Conservation (phyloP, 2,888 invertebrate genomes). For the Patella ulyssiponensis region DNA sequence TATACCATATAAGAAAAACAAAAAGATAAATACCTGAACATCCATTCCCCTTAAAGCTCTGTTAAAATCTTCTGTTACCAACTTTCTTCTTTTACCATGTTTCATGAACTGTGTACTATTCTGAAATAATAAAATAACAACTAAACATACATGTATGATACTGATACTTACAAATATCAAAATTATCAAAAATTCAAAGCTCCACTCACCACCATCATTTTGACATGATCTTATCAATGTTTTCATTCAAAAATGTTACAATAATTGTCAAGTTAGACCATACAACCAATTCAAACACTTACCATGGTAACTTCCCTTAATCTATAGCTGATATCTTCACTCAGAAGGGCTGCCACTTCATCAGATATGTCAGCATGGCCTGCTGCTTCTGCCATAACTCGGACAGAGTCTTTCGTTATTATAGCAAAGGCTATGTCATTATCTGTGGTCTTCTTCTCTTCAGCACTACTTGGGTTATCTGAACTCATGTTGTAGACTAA, state of each 20-base stretch:
- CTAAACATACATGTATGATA: background rate
- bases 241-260: too few relatives aligned
- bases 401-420: conserved; percentile 63
- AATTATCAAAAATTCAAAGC: too few relatives aligned
- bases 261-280: background rate
- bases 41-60: conserved; percentile 66
- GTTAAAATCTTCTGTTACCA: conserved; percentile 70
- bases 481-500: background rate
- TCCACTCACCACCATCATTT: too few relatives aligned
- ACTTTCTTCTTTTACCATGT: conserved; percentile 66
- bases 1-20: too few relatives aligned
- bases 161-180: too few relatives aligned
- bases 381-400: conserved; percentile 64
- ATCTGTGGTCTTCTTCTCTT: conserved; percentile 46
- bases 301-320: conserved; percentile 70
- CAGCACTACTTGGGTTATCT: conserved; percentile 11
- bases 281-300: conserved; percentile 8
- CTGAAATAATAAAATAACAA: conserved; percentile 47
- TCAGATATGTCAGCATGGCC: conserved; percentile 65
- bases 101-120: conserved; percentile 70
- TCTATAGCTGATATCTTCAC: conserved; percentile 71
- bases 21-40: conserved; percentile 57
- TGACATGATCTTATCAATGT: too few relatives aligned
- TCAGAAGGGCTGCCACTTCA: conserved; percentile 62
- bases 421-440: conserved; percentile 69